Evolutionary conservation across 92 coral and sea anemone species (phyloP), one percentile per base, ranked within the genome.

Genomic region (Zoanthus sociatus): DNA sequence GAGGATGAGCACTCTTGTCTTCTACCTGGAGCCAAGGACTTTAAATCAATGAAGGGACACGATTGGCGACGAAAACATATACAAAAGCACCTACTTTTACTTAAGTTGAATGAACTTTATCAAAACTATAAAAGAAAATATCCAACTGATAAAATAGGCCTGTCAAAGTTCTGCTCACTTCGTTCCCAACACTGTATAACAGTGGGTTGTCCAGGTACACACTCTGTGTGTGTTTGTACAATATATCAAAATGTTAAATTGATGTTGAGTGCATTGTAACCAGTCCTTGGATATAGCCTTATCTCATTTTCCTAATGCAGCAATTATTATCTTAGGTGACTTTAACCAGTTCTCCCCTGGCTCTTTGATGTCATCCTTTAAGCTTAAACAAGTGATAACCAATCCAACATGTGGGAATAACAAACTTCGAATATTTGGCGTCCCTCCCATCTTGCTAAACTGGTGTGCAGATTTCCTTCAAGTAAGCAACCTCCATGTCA

Each of bases 1-100:
- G 8, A 63, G 15, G 88, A 85, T 53, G 88, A 85, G 20, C 30
- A 71, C 17, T 73, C 83, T 20, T 44, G n/a, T 58, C 64, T 73
- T 17, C 66, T 76, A 73, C 74, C 83, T 7, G 83, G 83, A n/a
- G 68, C 51, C 46, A 74, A 86, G 47, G 13, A 26, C 1, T 26
- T 16, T 12, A 66, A 66, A 18, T 66, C 71, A n/a, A 1, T n/a
- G 32, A 66, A 66, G 9, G 37, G 33, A n/a, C 30, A 11, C 1
- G 71, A 21, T 66, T 11, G 33, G 10, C 5, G 9, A n/a, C 16
- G 32, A 66, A n/a, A 10, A n/a, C 71, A 6, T 12, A 0, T 54
- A 13, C 5, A 15, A 56, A 56, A 56, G 64, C 17, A 2, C 5
- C 3, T 56, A 12, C 64, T 13, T 4, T n/a, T 56, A 0, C 5